A percentile compares a stretch with the other conserved stretches of the same genome.
phyloP scores from a whole-genome alignment of 2,113 vertebrate genomes.

The Myodes glareolus region DNA sequence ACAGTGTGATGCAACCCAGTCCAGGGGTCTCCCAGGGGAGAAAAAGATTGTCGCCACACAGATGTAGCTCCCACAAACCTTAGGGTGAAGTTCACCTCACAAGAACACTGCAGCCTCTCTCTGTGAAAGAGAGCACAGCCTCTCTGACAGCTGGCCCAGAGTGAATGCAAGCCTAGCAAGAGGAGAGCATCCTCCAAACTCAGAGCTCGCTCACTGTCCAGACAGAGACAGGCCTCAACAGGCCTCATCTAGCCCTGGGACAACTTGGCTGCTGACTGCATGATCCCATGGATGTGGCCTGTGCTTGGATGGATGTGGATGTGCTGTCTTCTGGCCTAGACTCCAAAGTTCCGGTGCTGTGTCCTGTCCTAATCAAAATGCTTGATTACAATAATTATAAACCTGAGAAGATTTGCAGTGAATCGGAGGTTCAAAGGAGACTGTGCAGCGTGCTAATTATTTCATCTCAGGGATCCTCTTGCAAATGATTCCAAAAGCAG shows the following conservation, averaged over 20 bases:
- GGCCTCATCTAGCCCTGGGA: neutral
- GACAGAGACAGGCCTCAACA: neutral
- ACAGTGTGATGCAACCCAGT: neutral
- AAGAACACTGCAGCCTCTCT: neutral
- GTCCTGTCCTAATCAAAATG: neutral
- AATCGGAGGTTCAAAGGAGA: neutral
- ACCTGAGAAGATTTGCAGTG: neutral
- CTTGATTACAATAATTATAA: neutral
- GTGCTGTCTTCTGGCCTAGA: neutral
- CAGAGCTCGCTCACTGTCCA: neutral
- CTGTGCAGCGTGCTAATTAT: neutral
- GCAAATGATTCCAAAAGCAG: neutral
- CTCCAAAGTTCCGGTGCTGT: neutral
- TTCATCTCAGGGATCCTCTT: neutral
- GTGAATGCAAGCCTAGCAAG: neutral
- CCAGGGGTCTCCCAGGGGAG: neutral
- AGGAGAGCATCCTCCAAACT: no score
- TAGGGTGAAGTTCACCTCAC: neutral
- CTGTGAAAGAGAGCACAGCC: neutral
- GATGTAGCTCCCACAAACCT: neutral
- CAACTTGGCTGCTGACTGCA: neutral
- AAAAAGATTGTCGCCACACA: neutral
- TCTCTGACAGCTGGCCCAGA: neutral
- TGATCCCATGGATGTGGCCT: neutral
- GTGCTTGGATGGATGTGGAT: neutral